phyloP scores from a whole-genome alignment of 2,797 vertebrate genomes.

The Gambusia yucatana region DNA sequence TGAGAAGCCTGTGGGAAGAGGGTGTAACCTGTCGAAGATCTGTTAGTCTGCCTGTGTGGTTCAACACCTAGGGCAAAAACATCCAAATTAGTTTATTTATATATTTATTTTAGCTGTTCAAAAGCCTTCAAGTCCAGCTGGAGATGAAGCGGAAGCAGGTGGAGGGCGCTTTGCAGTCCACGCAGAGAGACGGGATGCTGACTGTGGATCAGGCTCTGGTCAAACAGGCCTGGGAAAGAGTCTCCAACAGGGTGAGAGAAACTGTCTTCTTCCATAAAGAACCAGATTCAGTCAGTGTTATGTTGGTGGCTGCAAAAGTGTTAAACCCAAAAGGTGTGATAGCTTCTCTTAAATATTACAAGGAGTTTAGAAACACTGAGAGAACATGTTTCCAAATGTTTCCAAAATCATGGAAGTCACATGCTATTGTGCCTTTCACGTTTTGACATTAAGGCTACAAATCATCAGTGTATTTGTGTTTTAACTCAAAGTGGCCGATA shows the following conservation, averaged over 20 bases:
- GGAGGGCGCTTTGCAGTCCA: constrained; percentile 87
- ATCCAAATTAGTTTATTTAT: constrained; percentile 12
- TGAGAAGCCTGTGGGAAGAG: constrained; percentile 25
- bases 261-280: not conserved
- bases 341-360: not conserved
- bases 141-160: constrained; percentile 89
- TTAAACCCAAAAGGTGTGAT: not conserved
- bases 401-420: not conserved
- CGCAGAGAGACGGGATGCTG: constrained; percentile 92
- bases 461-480: not conserved
- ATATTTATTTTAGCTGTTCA: constrained; percentile 84
- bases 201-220: constrained; percentile 95
- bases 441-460: not conserved
- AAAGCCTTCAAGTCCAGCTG: constrained; percentile 88
- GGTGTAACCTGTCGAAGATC: constrained; percentile 5
- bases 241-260: constrained; percentile 87
- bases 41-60: constrained; percentile 5
- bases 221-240: constrained; percentile 95
- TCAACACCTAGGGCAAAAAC: not conserved
- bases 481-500: not conserved
- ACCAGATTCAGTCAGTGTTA: not conserved
- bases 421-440: not conserved
- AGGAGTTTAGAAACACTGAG: not conserved
- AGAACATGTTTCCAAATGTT: not conserved
- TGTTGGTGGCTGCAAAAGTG: too few species aligned